These are phyloP conservation scores for Ischnura elegans DNA, from an alignment of 2,888 invertebrate species.

Conservation along the genomic window DNA sequence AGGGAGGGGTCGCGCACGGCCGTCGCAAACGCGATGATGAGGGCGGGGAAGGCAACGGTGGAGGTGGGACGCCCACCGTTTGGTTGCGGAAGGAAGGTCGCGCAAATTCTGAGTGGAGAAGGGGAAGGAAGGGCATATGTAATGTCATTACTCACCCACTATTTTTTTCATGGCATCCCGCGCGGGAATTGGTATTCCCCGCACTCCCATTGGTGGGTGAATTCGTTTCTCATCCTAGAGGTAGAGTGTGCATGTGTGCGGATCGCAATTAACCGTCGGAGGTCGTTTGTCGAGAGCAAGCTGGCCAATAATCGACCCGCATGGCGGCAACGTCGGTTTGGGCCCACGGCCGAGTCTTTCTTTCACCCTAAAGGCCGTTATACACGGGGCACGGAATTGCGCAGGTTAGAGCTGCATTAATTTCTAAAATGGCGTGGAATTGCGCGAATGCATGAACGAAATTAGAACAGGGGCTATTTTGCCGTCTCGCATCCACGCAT, in stretches of 20 bases:
- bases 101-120: neutral
- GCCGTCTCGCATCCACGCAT: too few species aligned
- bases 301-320: neutral
- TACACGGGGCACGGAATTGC: too few species aligned
- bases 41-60: neutral
- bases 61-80: too few species aligned
- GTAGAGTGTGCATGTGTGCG: neutral
- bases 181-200: neutral
- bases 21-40: neutral
- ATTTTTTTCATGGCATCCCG: neutral
- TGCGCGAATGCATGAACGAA: too few species aligned
- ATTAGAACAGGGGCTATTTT: too few species aligned
- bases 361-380: too few species aligned
- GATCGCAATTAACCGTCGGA: conserved; percentile 25
- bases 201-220: neutral
- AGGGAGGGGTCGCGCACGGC: neutral
- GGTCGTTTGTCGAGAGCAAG: neutral
- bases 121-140: neutral
- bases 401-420: too few species aligned
- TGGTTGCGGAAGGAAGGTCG: neutral
- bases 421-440: too few species aligned
- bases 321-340: neutral
- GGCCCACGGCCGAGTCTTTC: too few species aligned
- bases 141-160: conserved; percentile 2
- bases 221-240: conserved; percentile 3